These are phyloP conservation scores for Myopa testacea DNA, from an alignment of 2,888 invertebrate genomes.

Conservation along the genomic window DNA sequence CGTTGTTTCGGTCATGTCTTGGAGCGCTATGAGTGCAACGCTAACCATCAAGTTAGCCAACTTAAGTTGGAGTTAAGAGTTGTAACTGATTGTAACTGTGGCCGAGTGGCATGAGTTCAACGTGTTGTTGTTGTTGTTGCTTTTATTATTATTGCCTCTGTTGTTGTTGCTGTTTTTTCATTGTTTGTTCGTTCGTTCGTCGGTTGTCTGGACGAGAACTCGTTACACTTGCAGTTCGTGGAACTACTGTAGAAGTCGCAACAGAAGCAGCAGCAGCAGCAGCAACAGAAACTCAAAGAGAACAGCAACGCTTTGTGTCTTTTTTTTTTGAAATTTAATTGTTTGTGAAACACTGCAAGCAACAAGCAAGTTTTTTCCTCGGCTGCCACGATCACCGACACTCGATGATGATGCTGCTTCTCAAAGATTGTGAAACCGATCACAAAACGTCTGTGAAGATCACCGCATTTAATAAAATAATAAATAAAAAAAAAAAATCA, in stretches of 20 bases:
- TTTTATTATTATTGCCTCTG: conserved; percentile 45
- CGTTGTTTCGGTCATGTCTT: background rate
- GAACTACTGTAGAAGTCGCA: conserved; percentile 22
- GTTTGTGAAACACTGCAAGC: background rate
- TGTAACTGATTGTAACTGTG: background rate
- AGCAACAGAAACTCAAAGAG: background rate
- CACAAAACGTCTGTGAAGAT: background rate
- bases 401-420: too few relatives aligned
- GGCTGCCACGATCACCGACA: too few relatives aligned
- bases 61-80: background rate
- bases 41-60: background rate
- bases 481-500: background rate
- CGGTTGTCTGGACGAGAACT: conserved; percentile 1
- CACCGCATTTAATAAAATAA: too few relatives aligned
- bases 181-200: conserved; percentile 29
- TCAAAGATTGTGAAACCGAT: background rate
- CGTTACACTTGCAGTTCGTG: conserved; percentile 39
- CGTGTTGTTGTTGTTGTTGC: conserved; percentile 27
- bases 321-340: background rate
- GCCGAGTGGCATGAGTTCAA: background rate
- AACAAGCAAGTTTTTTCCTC: too few relatives aligned
- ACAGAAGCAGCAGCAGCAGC: background rate
- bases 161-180: conserved; percentile 47
- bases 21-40: background rate
- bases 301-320: background rate